Evolutionary conservation across 2,797 vertebrate species (phyloP).

Genomic region (Chelmon rostratus): DNA sequence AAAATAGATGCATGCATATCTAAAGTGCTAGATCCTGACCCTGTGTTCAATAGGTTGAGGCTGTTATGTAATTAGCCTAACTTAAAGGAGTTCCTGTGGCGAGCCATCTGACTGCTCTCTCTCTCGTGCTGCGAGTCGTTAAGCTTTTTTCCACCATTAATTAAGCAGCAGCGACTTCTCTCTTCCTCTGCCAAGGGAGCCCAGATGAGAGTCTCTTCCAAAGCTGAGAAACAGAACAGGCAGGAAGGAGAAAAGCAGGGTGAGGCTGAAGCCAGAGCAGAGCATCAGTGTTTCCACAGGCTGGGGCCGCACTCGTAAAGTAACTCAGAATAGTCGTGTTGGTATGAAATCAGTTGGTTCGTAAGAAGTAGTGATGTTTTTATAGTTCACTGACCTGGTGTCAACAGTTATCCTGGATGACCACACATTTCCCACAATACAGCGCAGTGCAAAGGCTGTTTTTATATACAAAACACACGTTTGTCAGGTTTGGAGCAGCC

Average conservation of each 20-base stretch:
- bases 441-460: not conserved
- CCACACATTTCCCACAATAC: not conserved
- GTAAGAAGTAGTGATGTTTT: conserved; percentile 8
- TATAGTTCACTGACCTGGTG: not conserved
- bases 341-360: conserved; percentile 34
- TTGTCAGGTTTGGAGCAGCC: not conserved
- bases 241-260: conserved; percentile 15
- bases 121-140: conserved; percentile 46
- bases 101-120: conserved; percentile 32
- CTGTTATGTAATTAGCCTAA: conserved; percentile 68
- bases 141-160: conserved; percentile 71
- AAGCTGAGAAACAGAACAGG: conserved; percentile 36
- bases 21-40: conserved; percentile 13
- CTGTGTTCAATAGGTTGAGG: conserved; percentile 32
- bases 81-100: conserved; percentile 60
- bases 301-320: conserved; percentile 39
- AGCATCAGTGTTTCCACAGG: conserved; percentile 52
- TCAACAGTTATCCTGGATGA: not conserved
- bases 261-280: conserved; percentile 38
- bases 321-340: conserved; percentile 54
- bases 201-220: conserved; percentile 59
- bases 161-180: conserved; percentile 62
- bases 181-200: conserved; percentile 69
- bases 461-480: not conserved
- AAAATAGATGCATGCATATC: not conserved